Percentiles rank a stretch among this genome's conserved stretches.
These are phyloP conservation scores for Zaprionus africanus DNA, from an alignment of 1,140 invertebrate genomes.

Conservation along the genomic window DNA sequence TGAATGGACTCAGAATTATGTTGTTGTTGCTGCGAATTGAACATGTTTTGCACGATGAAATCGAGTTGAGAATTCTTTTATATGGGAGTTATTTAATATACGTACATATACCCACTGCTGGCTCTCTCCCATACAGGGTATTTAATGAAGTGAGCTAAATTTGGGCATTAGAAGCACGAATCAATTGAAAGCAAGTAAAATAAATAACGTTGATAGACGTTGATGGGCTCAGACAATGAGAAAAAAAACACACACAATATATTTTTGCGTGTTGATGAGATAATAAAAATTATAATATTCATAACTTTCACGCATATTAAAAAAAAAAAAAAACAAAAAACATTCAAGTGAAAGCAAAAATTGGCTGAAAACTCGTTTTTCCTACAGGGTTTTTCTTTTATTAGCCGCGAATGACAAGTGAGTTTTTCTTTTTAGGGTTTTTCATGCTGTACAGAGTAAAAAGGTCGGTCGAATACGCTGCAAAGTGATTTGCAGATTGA, in stretches of 20 bases:
- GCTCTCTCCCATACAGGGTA: background rate
- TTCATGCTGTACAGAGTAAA: background rate
- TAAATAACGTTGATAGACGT: conserved; percentile 7
- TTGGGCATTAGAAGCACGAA: conserved; percentile 14
- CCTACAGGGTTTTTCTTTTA: conserved; percentile 1
- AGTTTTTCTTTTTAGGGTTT: background rate
- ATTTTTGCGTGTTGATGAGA: background rate
- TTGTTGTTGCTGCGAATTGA: background rate
- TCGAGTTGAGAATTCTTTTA: too few species aligned
- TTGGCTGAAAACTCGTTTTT: background rate
- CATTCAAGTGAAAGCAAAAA: background rate
- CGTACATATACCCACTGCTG: background rate
- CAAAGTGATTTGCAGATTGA: background rate
- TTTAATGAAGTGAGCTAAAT: conserved; percentile 8
- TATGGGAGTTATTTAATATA: background rate
- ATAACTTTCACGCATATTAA: background rate
- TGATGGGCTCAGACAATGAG: background rate
- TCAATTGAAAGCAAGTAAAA: conserved; percentile 21
- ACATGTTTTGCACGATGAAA: background rate
- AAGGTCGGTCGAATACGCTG: background rate
- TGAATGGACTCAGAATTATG: background rate
- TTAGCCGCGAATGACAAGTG: background rate
- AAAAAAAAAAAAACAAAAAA: background rate
- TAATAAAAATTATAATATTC: conserved; percentile 6
- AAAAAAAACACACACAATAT: background rate